Evolutionary conservation across 1,140 invertebrate genomes (phyloP), one percentile per base, ranked within the genome.

Genomic region (Drosophila nasuta): DNA sequence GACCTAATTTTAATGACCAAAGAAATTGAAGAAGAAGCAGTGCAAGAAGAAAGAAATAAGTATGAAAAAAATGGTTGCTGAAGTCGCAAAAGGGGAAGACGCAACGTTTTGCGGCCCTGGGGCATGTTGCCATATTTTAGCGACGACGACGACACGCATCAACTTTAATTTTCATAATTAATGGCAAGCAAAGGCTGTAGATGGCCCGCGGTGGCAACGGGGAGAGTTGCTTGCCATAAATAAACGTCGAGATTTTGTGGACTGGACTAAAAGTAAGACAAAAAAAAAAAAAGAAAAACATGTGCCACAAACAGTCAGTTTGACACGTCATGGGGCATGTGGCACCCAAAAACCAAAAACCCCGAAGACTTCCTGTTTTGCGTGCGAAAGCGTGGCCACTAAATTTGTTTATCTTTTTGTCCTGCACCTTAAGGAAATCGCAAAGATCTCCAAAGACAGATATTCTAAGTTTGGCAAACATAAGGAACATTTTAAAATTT

Each of bases 121-220:
- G 77, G 79, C 76, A 5, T 71, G 56, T 52, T 49, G 66, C 56
- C 52, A 87, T 88, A 88, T 75, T 83, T 89, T 41, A 66, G 68
- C 77, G 75, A 49, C 60, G 74, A 64, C 71, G 72, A 64, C 73
- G 80, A 88, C 83, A 82, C 85, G 83, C 80, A 87, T 88, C 83
- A 88, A 80, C 66, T 87, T 78, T 67, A 89, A 88, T 87, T 87
- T 83, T 81, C 70, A 81, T 87, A 87, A 87, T 87, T 87, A 87
- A 87, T 83, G 85, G 73, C 75, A 86, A 76, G 49, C 52, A 66
- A 63, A 68, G 52, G 56, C 54, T 75, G 66, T 54, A 59, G 17
- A 46, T 41, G 73, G 67, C 59, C 45, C 57, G 45, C 45, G 62
- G 73, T 67, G 43, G 13, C 57, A 30, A 54, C 41, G 25, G 49